phyloP scores from a whole-genome alignment of 2,888 invertebrate species.

The Caradrina kadenii region DNA sequence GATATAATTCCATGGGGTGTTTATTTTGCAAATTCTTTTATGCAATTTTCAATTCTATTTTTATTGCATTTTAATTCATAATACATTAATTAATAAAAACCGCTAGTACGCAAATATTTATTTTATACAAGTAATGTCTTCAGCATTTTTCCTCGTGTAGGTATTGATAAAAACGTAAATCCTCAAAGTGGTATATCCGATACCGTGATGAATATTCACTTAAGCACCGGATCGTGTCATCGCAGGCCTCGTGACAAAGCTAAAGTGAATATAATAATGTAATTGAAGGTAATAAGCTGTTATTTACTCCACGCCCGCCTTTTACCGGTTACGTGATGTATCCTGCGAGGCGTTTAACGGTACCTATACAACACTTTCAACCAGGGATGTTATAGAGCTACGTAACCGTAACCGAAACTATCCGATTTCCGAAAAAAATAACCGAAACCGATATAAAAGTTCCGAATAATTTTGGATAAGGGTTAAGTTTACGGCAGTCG shows the following conservation, averaged over 20 bases:
- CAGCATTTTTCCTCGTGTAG: constrained; percentile 10
- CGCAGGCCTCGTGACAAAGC: constrained; percentile 77
- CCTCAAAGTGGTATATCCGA: constrained; percentile 51
- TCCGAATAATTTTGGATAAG: too few species aligned
- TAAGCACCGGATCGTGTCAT: constrained; percentile 76
- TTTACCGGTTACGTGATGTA: constrained; percentile 74
- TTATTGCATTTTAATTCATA: too few species aligned
- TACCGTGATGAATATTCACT: constrained; percentile 68
- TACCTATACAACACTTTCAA: constrained; percentile 53
- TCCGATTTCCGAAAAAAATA: too few species aligned
- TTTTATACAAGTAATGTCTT: neutral
- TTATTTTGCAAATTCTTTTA: too few species aligned
- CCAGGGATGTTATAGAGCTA: too few species aligned
- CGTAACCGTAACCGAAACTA: too few species aligned
- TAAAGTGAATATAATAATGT: constrained; percentile 85
- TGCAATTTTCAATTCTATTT: too few species aligned
- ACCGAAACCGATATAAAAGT: too few species aligned
- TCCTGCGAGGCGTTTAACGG: constrained; percentile 60
- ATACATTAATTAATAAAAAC: too few species aligned
- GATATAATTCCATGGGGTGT: too few species aligned
- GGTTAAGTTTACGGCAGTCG: too few species aligned
- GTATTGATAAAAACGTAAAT: constrained; percentile 53
- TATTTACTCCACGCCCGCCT: constrained; percentile 75
- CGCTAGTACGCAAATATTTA: too few species aligned
- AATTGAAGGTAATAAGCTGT: constrained; percentile 78